Conservation (phyloP, 2,797 vertebrate genomes). For the Poecilia picta region DNA sequence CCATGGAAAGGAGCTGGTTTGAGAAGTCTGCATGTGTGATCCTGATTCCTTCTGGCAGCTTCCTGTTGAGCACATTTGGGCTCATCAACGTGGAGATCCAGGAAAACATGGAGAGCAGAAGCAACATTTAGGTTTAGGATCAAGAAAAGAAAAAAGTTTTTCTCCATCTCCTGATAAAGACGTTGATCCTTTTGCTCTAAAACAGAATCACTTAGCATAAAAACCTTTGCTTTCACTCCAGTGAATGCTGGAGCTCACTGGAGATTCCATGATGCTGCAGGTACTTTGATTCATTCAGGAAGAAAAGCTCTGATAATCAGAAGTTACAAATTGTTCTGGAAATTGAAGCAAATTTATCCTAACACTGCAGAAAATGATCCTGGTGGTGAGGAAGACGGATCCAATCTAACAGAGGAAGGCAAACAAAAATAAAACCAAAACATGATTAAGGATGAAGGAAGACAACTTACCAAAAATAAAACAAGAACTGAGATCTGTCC, state of each 20-base stretch:
- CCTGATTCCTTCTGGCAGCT: not conserved
- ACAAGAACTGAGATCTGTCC: not conserved
- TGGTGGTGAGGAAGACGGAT: not conserved
- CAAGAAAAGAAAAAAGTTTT: not conserved
- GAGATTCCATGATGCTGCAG: constrained; percentile 12
- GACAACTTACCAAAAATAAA: not conserved
- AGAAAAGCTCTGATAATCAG: constrained; percentile 20
- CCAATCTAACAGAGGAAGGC: not conserved
- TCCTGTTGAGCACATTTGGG: not conserved
- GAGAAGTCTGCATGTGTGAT: not conserved
- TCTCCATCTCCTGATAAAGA: not conserved
- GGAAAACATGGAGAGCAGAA: not conserved
- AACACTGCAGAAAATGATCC: constrained; percentile 42
- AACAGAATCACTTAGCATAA: constrained; percentile 1
- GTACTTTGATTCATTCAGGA: constrained; percentile 22
- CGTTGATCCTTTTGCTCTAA: not conserved
- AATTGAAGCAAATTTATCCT: constrained; percentile 19
- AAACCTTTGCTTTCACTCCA: constrained; percentile 3
- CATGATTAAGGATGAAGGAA: not conserved
- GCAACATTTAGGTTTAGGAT: not conserved
- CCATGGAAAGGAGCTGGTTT: not conserved
- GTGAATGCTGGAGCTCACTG: constrained; percentile 3
- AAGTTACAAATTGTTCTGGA: constrained; percentile 26
- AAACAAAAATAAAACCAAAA: not conserved
- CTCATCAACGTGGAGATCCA: not conserved